A percentile compares a stretch with the other conserved stretches of the same genome.
phyloP scores from a whole-genome alignment of 2,113 vertebrate species.

The Poeciliopsis turrubarensis region DNA sequence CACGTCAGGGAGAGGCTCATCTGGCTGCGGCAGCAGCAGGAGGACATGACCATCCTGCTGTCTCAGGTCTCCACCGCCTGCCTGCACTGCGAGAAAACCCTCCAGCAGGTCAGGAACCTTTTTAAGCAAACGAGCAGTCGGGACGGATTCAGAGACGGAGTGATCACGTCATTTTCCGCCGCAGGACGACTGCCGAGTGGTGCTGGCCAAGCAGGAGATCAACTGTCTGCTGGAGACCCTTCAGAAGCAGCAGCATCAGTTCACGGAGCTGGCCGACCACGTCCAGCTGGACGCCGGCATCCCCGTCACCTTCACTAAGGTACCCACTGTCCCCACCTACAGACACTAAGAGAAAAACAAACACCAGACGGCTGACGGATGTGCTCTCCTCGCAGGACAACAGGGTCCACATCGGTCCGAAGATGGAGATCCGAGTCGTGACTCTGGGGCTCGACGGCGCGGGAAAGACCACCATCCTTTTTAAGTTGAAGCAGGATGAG shows the following conservation, averaged over 20 bases:
- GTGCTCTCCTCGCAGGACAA: conserved; percentile 84
- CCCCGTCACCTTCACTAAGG: conserved; percentile 98
- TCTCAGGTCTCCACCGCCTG: conserved; percentile 98
- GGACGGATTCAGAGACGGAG: no score
- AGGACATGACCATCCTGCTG: conserved; percentile 98
- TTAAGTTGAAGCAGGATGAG: conserved; percentile 97
- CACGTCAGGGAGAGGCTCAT: conserved; percentile 95
- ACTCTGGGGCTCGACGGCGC: conserved; percentile 95
- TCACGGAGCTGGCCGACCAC: conserved; percentile 95
- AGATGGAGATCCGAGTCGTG: conserved; percentile 99
- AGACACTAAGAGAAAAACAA: not conserved
- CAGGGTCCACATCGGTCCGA: conserved; percentile 97
- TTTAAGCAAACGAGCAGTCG: no score
- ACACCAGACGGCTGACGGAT: not conserved
- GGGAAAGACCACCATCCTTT: conserved; percentile 98
- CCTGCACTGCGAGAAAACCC: conserved; percentile 97
- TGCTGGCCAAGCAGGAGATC: conserved; percentile 96
- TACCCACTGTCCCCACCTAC: conserved; percentile 51
- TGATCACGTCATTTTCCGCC: no score
- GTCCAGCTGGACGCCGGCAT: conserved; percentile 95
- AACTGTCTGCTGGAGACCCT: conserved; percentile 91
- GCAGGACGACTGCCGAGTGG: conserved; percentile 97
- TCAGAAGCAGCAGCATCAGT: conserved; percentile 98
- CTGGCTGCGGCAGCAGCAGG: conserved; percentile 97
- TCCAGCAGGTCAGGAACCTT: conserved; percentile 88